phyloP scores from a whole-genome alignment of 2,797 vertebrate genomes.

The Typhlichthys eigenmanni region DNA sequence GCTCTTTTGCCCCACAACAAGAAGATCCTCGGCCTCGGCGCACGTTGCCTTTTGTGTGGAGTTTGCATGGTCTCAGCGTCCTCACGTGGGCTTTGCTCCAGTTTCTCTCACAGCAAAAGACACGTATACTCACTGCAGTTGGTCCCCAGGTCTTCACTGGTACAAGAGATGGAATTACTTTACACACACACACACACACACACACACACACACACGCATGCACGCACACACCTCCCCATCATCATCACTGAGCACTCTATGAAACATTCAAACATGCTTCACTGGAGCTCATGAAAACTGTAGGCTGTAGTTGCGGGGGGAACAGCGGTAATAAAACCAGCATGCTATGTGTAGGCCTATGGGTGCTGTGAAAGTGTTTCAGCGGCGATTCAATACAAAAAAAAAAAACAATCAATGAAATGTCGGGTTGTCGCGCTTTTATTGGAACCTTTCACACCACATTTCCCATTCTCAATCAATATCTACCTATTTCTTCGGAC shows the following conservation, averaged over 20 bases:
- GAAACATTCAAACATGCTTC: slow-evolving; percentile 29
- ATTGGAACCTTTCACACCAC: too few relatives aligned
- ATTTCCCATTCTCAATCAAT: too few relatives aligned
- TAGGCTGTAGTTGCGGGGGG: slow-evolving; percentile 22
- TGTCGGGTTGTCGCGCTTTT: too few relatives aligned
- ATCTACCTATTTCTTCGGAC: too few relatives aligned
- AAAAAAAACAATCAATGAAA: too few relatives aligned
- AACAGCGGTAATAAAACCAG: slow-evolving; percentile 6
- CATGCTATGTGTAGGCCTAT: neutral
- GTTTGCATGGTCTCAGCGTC: too few relatives aligned
- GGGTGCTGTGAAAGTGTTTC: neutral
- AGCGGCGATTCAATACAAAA: too few relatives aligned
- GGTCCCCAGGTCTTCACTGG: neutral
- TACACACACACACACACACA: slow-evolving; percentile 20
- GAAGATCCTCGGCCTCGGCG: too few relatives aligned
- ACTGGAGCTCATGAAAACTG: slow-evolving; percentile 4
- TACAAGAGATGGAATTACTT: slow-evolving; percentile 2
- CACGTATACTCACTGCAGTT: neutral
- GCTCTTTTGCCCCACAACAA: too few relatives aligned
- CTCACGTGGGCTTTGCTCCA: too few relatives aligned
- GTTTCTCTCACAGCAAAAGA: neutral
- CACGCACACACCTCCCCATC: neutral
- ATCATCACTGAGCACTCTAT: slow-evolving; percentile 6
- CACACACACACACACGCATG: neutral
- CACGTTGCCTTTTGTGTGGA: too few relatives aligned